Percentiles rank a stretch among this genome's conserved stretches.
Conservation (phyloP, 2,797 vertebrate genomes). For the Cuculus canorus region DNA sequence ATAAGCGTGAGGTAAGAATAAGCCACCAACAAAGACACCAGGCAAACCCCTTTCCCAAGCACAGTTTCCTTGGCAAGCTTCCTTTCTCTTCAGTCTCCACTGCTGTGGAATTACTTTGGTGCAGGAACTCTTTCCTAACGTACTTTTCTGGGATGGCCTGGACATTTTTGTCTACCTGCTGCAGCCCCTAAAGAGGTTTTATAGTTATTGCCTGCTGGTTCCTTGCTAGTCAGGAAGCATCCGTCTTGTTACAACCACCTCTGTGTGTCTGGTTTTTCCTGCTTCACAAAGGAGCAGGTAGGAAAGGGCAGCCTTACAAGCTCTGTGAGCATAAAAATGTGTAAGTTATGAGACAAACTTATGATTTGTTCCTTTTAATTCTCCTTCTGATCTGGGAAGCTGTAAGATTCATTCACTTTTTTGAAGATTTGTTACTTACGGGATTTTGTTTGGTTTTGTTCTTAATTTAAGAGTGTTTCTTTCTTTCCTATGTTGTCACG, state of each 20-base stretch:
- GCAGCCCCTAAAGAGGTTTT: background rate
- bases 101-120: background rate
- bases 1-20: background rate
- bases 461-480: background rate
- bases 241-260: background rate
- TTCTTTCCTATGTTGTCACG: background rate
- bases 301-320: background rate
- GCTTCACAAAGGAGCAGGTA: background rate
- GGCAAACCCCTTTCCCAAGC: background rate
- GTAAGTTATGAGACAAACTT: background rate
- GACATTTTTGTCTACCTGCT: background rate
- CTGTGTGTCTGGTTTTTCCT: background rate
- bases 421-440: fast-evolving
- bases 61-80: fast-evolving
- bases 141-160: background rate
- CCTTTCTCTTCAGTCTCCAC: background rate
- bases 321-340: background rate
- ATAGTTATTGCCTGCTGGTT: background rate
- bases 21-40: background rate
- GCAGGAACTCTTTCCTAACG: background rate
- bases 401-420: background rate
- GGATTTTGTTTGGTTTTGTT: background rate
- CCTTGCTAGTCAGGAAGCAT: fast-evolving
- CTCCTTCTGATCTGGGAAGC: background rate
- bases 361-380: background rate